Conservation (phyloP, 2,888 invertebrate species). For the Ceriagrion tenellum region DNA sequence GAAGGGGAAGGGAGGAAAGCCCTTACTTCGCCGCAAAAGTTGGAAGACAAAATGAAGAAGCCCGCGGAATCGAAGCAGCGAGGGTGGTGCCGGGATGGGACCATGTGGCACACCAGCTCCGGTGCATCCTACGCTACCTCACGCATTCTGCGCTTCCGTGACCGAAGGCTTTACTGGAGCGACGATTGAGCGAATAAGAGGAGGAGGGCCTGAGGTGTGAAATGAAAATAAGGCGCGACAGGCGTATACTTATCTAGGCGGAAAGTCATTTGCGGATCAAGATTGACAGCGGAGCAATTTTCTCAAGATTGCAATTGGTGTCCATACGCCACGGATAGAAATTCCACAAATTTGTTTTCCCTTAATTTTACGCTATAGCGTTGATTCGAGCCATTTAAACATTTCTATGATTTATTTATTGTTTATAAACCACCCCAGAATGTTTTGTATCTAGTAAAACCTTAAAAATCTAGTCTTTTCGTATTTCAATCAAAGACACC, state of each 20-base stretch:
- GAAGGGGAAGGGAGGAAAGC: background rate
- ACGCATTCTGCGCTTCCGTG: background rate
- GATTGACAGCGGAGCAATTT: background rate
- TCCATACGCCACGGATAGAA: background rate
- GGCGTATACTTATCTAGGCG: background rate
- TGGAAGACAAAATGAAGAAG: constrained; percentile 32
- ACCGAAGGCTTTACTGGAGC: background rate
- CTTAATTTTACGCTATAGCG: background rate
- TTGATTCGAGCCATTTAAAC: background rate
- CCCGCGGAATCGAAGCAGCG: background rate
- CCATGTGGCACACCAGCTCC: background rate
- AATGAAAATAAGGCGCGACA: background rate
- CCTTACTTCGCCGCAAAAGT: background rate
- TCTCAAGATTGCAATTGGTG: background rate
- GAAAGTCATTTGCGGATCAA: background rate
- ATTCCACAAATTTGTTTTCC: background rate
- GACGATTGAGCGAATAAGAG: background rate
- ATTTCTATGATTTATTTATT: background rate
- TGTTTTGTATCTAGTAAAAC: background rate
- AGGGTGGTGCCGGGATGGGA: background rate
- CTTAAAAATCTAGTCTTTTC: background rate
- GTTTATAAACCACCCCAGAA: background rate
- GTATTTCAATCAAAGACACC: background rate
- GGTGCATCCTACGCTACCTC: background rate
- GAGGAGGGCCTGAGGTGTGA: background rate